Evolutionary conservation across 2,113 vertebrate genomes (phyloP), one percentile per base, ranked within the genome.

Genomic region (Notothenia coriiceps): DNA sequence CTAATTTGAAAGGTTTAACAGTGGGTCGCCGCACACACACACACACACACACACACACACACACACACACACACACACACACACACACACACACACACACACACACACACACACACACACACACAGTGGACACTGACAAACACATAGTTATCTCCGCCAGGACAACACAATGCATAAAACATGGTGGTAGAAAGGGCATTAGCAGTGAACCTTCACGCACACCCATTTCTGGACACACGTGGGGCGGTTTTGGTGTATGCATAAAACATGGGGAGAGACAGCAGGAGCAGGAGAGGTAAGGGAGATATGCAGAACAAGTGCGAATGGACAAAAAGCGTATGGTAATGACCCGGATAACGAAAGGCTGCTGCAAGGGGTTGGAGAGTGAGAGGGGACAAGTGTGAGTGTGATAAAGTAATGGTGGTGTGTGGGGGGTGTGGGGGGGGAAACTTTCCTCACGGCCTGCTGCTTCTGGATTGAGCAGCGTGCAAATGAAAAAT

Each of bases 331-430:
- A 87, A 90, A 91, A 87, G 79, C 43, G 40, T 88, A 89, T 88
- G 91, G 85, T 91, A 92, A 92, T 91, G 91, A 91, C 82, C 88
- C 78, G 86, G 77, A 89, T 89, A 93, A 93, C 79, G 73, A 84
- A 91, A 87, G 82, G 69, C 70, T 63, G 66, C 84, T 67, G 40
- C n/a, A 5, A 89, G 86, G 76, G 77, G 69, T 40, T 80, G 56
- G 79, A 78, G 63, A 49, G 59, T 40, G 72, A 52, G 49, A 80
- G 78, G 73, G 88, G 73, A 80, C 63, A 49, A 83, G 73, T 68
- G 83, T 52, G 78, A 62, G 22, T 71, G 80, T 63, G 89, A 91
- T 86, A 85, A 92, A 90, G 81, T 79, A 61, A 78, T 44, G 75
- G 69, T 17, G 75, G 22, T 22, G n/a, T n/a, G n/a, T 80, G 86